Base-by-base conservation (phyloP, 2,888 invertebrate genomes). In the Tipula confusa region DNA sequence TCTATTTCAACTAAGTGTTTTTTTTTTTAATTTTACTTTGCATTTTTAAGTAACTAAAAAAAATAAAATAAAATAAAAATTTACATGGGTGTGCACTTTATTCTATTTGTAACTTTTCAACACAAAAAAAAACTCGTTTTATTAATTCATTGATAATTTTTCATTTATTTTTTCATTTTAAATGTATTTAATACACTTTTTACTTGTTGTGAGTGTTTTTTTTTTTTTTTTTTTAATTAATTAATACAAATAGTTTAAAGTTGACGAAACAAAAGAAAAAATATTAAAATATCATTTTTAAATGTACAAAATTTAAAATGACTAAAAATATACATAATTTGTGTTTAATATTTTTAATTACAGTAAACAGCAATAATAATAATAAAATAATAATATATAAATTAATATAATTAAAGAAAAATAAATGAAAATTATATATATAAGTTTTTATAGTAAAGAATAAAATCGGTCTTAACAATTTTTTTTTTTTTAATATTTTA, bases 381-480 rank as follows among this genome's bases (percentile, higher is more conserved):
- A 80, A 80, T 79, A 28, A 79, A 79, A 29, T 80, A 80, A 80
- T 79, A 28, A 79, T 79, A 79, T 80, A 64, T 64, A 64, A 64
- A 64, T 81, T 81, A 81, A 29, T 82, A 33, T 82, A 82, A 82
- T 82, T 82, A 33, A 82, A 33, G 24, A 33, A 31, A 82, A 82
- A n/a, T n/a, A n/a, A 82, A 82, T 33, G 15, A 29, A 29, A 82
- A 82, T 31, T 31, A 82, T 31, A 33, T n/a, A n/a, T 82, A 82
- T n/a, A 82, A 33, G 31, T 81, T 15, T 29, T 3, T 31, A 31
- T 33, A 82, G 36, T 82, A 33, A 82, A 82, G 36, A 82, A 81
- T 33, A 82, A 82, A 82, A 82, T 33, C 82, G 82, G 36, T 82
- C 36, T 82, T 82, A 82, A 33, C 82, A 33, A 33, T 82, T 82